These are phyloP conservation scores for Antigone vipio DNA, from an alignment of 2,113 vertebrate species.

Conservation along the genomic window DNA sequence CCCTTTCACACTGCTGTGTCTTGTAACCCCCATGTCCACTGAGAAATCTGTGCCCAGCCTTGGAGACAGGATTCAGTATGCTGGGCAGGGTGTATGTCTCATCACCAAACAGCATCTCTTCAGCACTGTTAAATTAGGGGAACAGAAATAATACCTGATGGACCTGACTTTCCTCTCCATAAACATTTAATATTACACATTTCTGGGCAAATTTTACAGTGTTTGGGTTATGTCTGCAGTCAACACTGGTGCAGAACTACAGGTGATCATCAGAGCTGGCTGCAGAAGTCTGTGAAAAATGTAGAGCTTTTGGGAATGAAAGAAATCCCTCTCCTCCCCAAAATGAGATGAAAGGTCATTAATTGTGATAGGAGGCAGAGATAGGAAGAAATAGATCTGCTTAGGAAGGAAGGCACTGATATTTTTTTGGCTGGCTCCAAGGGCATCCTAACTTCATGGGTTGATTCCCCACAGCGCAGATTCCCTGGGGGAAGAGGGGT, in stretches of 20 bases:
- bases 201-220: neutral
- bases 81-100: neutral
- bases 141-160: neutral
- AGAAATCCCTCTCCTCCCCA: neutral
- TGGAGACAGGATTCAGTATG: neutral
- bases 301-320: neutral
- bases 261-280: neutral
- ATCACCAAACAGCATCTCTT: neutral
- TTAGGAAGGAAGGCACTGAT: neutral
- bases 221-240: neutral
- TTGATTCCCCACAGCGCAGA: fast-evolving
- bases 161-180: neutral
- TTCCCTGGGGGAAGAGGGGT: fast-evolving
- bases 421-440: neutral
- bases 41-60: neutral
- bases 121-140: neutral
- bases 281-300: neutral
- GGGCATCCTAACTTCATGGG: neutral
- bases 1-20: neutral
- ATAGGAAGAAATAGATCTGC: neutral
- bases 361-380: neutral
- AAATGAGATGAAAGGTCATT: neutral
- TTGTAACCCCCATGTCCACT: neutral
- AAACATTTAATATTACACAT: neutral
- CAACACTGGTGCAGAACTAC: neutral